Conservation (phyloP, 2,113 vertebrate genomes). For the Marmota flaviventris region DNA sequence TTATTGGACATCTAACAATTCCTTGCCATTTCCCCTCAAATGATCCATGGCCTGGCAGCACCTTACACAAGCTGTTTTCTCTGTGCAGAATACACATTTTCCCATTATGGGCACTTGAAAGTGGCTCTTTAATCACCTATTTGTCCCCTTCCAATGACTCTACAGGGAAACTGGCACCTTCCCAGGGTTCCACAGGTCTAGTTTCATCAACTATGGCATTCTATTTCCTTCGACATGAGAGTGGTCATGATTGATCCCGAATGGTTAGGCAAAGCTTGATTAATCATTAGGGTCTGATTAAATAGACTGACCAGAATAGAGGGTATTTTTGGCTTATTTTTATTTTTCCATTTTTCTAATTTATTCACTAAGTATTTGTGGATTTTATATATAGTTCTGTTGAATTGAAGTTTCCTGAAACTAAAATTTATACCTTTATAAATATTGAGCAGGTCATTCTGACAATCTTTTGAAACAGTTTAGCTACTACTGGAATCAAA, state of each 20-base stretch:
- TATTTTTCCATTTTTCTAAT: background rate
- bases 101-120: background rate
- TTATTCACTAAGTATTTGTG: background rate
- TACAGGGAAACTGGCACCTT: background rate
- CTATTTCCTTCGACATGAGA: background rate
- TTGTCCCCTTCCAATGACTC: background rate
- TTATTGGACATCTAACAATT: background rate
- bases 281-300: background rate
- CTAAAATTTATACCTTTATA: background rate
- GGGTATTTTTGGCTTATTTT: background rate
- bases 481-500: background rate
- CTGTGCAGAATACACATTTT: background rate
- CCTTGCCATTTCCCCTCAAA: background rate
- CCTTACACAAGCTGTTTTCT: background rate
- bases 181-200: background rate
- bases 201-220: background rate
- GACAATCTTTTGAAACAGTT: background rate
- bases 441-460: background rate
- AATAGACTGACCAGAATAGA: background rate
- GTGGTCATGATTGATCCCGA: background rate
- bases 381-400: background rate
- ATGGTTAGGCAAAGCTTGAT: background rate
- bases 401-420: constrained; percentile 15
- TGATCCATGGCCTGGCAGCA: background rate
- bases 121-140: background rate